Conservation (phyloP, 2,797 vertebrate genomes). For the Valencia hispanica region DNA sequence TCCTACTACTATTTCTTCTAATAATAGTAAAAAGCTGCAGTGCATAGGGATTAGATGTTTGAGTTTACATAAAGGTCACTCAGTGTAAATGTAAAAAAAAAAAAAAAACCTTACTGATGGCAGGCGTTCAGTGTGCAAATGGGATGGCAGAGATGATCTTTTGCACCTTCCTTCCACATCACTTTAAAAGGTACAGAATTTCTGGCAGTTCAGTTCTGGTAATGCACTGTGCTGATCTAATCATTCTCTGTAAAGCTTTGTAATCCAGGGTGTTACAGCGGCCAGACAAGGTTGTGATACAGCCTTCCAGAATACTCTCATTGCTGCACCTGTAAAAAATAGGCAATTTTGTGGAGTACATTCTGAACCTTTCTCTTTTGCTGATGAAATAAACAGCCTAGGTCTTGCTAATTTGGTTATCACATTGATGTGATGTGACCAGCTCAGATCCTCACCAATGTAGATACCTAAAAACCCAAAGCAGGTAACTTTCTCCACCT, state of each 20-base stretch:
- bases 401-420: background rate
- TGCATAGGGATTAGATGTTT: background rate
- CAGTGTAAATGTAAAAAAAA: background rate
- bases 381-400: background rate
- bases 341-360: background rate
- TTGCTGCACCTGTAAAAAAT: background rate
- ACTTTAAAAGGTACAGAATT: background rate
- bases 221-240: background rate
- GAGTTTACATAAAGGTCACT: background rate
- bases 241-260: background rate
- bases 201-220: conserved; percentile 1
- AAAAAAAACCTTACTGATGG: background rate
- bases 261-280: background rate
- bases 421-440: background rate
- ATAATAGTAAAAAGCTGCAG: background rate
- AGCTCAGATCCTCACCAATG: background rate
- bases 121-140: background rate
- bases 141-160: background rate
- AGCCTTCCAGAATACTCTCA: background rate
- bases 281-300: background rate
- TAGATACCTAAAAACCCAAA: background rate
- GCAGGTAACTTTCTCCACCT: background rate
- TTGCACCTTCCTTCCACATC: background rate
- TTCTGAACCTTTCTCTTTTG: background rate
- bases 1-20: background rate